Evolutionary conservation across 2,113 vertebrate species (phyloP).

Genomic region (Quiscalus mexicanus): DNA sequence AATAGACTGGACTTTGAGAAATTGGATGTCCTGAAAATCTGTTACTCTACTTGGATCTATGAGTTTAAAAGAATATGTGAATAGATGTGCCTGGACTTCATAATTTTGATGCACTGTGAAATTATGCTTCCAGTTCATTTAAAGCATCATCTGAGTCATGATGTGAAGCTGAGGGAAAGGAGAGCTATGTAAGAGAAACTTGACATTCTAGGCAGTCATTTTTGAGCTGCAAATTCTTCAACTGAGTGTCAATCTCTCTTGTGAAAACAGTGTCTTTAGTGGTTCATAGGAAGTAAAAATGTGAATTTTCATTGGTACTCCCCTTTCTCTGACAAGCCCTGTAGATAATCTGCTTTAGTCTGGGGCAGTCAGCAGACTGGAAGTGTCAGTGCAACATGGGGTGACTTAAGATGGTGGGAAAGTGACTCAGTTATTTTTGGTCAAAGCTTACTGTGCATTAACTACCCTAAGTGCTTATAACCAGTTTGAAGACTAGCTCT

Average conservation of each 20-base stretch:
- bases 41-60: not conserved
- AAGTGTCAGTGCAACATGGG: not conserved
- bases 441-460: not conserved
- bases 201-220: not conserved
- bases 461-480: not conserved
- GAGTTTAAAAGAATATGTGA: not conserved
- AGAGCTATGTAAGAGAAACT: not conserved
- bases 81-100: not conserved
- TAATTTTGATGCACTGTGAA: constrained; percentile 6
- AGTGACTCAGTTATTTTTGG: not conserved
- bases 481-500: not conserved
- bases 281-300: not conserved
- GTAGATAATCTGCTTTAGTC: not conserved
- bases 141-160: constrained; percentile 6
- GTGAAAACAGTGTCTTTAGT: not conserved
- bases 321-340: not conserved
- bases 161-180: not conserved
- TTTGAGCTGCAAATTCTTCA: not conserved
- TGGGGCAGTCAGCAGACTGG: not conserved
- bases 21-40: not conserved
- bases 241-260: not conserved
- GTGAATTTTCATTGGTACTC: not conserved
- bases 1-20: constrained; percentile 9
- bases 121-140: not conserved
- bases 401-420: not conserved